Percentiles rank a stretch among this genome's conserved stretches.
Evolutionary conservation across 2,113 vertebrate species (phyloP).

Genomic region (Platichthys stellatus): DNA sequence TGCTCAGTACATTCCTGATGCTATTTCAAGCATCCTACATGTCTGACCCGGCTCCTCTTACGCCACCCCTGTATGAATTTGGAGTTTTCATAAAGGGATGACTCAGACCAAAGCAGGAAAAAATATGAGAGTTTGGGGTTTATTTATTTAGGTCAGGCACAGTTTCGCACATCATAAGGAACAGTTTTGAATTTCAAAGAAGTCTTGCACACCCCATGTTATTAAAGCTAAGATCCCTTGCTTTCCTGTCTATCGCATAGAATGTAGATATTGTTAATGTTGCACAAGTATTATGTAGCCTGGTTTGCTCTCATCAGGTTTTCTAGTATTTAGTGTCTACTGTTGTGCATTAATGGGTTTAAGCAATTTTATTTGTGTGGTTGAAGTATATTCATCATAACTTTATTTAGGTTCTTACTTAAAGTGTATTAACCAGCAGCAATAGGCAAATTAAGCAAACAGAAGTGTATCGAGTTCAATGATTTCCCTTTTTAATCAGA

Average conservation of each 20-base stretch:
- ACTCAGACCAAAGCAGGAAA: slow-evolving; percentile 41
- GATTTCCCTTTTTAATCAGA: neutral
- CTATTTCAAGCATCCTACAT: slow-evolving; percentile 70
- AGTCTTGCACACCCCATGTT: neutral
- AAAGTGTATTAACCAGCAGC: neutral
- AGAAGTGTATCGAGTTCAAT: neutral
- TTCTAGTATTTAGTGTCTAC: neutral
- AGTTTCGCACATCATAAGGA: slow-evolving; percentile 39
- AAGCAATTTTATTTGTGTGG: neutral
- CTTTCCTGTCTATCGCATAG: neutral
- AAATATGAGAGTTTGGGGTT: slow-evolving; percentile 18
- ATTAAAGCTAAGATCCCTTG: neutral
- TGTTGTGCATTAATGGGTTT: neutral
- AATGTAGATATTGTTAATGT: neutral
- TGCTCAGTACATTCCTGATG: slow-evolving; percentile 67
- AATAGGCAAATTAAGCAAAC: neutral
- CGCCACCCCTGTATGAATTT: slow-evolving; percentile 40
- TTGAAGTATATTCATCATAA: neutral
- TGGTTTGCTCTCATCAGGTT: neutral
- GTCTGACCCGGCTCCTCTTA: slow-evolving; percentile 53
- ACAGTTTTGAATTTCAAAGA: slow-evolving; percentile 34
- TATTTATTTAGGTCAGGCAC: slow-evolving; percentile 58
- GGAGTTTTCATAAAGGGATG: slow-evolving; percentile 60
- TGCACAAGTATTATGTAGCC: neutral
- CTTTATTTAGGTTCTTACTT: neutral